phyloP scores from a whole-genome alignment of 2,113 vertebrate genomes.

The Caloenas nicobarica region DNA sequence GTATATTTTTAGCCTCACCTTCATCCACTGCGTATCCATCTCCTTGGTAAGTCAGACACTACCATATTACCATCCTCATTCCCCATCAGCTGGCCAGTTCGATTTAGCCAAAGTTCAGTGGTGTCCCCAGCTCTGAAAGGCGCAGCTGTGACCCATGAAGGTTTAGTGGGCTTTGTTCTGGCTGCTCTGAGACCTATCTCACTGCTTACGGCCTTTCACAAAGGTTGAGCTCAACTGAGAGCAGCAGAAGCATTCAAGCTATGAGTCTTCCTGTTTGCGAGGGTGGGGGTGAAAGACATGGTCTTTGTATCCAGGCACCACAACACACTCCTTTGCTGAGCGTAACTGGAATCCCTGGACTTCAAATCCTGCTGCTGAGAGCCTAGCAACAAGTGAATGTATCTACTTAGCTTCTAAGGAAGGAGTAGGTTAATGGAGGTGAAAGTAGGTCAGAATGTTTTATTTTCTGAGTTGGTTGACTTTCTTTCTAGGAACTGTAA shows the following conservation, averaged over 20 bases:
- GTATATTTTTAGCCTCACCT: background rate
- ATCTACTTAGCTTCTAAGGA: slow-evolving; percentile 28
- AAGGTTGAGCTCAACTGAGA: slow-evolving; percentile 15
- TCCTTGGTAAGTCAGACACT: background rate
- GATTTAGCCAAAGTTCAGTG: background rate
- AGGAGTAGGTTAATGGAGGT: slow-evolving; percentile 6
- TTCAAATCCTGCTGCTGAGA: slow-evolving; percentile 18
- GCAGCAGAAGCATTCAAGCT: slow-evolving; percentile 17
- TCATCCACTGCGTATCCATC: background rate
- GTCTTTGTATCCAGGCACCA: background rate
- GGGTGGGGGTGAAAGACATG: background rate
- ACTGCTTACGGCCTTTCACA: background rate
- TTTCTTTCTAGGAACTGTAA: slow-evolving; percentile 44
- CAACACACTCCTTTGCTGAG: background rate
- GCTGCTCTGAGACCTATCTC: background rate
- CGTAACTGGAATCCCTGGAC: background rate
- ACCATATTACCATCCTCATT: background rate
- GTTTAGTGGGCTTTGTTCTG: slow-evolving; percentile 19
- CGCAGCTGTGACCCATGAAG: slow-evolving; percentile 4
- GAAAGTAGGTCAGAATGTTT: slow-evolving; percentile 31
- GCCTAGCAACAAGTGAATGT: slow-evolving; percentile 30
- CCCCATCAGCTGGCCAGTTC: background rate
- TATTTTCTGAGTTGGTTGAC: slow-evolving; percentile 27
- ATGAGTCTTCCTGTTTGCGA: background rate
- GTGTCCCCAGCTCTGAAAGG: background rate